Evolutionary conservation across 2,113 vertebrate species (phyloP).

Genomic region (Hydrochoerus hydrochaeris): DNA sequence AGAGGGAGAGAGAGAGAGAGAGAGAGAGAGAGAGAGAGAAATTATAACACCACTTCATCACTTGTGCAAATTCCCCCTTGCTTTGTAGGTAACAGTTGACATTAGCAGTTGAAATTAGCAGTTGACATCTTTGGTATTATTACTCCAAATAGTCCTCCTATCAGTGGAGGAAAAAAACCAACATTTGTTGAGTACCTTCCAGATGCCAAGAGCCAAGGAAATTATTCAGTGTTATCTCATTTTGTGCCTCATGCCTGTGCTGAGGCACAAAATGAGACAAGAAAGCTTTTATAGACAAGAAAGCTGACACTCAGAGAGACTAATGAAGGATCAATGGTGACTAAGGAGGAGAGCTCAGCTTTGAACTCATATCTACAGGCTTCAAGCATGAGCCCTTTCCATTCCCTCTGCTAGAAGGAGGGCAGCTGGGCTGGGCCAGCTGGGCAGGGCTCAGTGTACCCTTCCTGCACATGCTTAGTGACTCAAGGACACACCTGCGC

Average conservation of each 20-base stretch:
- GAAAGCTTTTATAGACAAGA: not conserved
- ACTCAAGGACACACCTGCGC: not conserved
- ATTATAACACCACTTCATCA: not conserved
- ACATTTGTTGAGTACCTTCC: not conserved
- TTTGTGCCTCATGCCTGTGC: not conserved
- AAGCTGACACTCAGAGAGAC: not conserved
- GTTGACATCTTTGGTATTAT: not conserved
- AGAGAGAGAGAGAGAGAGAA: not conserved
- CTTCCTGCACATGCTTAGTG: not conserved
- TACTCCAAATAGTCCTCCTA: not conserved
- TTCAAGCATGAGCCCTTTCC: not conserved
- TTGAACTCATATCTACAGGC: not conserved
- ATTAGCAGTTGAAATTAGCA: not conserved
- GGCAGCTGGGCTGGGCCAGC: not conserved
- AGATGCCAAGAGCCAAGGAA: not conserved
- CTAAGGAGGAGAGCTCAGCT: not conserved
- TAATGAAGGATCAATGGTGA: not conserved
- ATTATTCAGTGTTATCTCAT: not conserved
- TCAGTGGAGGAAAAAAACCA: not conserved
- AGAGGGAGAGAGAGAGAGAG: not conserved
- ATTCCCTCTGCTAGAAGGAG: rapidly evolving
- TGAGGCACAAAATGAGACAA: no score
- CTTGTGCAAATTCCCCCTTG: not conserved
- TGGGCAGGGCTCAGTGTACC: not conserved
- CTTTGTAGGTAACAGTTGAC: not conserved